Evolutionary conservation across 1,140 invertebrate species (phyloP).

Genomic region (Rhyzopertha dominica): DNA sequence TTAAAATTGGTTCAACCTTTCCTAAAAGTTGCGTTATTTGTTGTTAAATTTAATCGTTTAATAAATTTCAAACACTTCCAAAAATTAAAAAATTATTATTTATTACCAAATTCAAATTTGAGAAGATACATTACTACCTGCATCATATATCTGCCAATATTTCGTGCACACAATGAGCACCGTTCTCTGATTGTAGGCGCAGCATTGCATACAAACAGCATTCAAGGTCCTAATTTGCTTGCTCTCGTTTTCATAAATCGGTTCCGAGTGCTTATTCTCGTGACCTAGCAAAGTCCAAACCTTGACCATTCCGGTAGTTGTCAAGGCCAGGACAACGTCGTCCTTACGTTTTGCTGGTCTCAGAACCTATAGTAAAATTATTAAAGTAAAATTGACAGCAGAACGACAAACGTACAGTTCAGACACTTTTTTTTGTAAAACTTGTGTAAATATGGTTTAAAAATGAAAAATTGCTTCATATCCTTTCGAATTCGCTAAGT

Average conservation of each 20-base stretch:
- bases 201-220: slow-evolving; percentile 89
- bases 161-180: slow-evolving; percentile 94
- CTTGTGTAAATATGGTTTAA: no score
- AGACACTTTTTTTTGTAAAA: no score
- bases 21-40: no score
- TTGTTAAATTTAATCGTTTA: no score
- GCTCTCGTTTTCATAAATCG: slow-evolving; percentile 95
- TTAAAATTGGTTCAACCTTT: no score
- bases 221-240: slow-evolving; percentile 94
- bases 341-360: slow-evolving; percentile 86
- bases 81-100: slow-evolving; percentile 10
- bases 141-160: slow-evolving; percentile 92
- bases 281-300: slow-evolving; percentile 92
- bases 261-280: slow-evolving; percentile 80
- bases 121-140: slow-evolving; percentile 49
- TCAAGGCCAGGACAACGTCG: slow-evolving; percentile 93
- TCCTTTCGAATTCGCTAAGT: no score
- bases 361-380: slow-evolving; percentile 57
- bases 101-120: no score
- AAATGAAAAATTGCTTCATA: no score
- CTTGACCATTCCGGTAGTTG: slow-evolving; percentile 95
- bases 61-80: no score
- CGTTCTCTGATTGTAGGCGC: slow-evolving; percentile 91
- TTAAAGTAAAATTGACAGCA: no score
- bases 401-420: no score